Evolutionary conservation across 2,888 invertebrate species (phyloP).

Genomic region (Ophion ventricosus): DNA sequence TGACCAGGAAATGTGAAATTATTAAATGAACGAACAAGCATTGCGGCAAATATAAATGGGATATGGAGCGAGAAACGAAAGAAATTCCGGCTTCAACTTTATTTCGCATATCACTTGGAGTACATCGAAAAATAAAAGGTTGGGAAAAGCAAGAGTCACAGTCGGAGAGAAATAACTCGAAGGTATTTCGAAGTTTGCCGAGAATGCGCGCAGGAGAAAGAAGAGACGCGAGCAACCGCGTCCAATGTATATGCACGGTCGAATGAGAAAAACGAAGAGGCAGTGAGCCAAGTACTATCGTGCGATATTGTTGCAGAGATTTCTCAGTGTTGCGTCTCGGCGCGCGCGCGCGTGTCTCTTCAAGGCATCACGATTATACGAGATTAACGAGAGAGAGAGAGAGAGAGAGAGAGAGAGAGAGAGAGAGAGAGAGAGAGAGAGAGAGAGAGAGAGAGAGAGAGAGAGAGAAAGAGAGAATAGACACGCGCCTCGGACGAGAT

Average conservation of each 20-base stretch:
- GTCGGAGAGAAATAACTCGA: neutral
- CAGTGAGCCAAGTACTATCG: neutral
- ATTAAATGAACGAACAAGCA: too few species aligned
- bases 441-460: too few species aligned
- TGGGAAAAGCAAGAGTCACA: constrained; percentile 9
- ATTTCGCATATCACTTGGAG: constrained; percentile 1
- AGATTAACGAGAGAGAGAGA: too few species aligned
- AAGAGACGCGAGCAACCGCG: constrained; percentile 54
- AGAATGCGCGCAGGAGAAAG: constrained; percentile 50
- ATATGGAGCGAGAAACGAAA: neutral
- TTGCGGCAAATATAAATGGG: neutral
- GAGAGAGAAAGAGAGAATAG: too few species aligned
- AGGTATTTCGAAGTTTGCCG: constrained; percentile 21
- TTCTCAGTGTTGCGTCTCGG: neutral
- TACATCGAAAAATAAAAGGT: constrained; percentile 7
- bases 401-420: too few species aligned
- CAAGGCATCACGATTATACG: too few species aligned
- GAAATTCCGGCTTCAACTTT: neutral
- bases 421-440: too few species aligned
- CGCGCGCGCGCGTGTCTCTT: neutral
- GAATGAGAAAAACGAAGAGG: constrained; percentile 53
- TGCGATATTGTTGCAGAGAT: constrained; percentile 5
- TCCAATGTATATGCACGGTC: constrained; percentile 50
- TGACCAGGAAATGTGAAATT: too few species aligned
- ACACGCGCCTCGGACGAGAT: too few species aligned